A percentile compares a stretch with the other conserved stretches of the same genome.
phyloP scores from a whole-genome alignment of 2,113 vertebrate species.

The Prunella himalayana region DNA sequence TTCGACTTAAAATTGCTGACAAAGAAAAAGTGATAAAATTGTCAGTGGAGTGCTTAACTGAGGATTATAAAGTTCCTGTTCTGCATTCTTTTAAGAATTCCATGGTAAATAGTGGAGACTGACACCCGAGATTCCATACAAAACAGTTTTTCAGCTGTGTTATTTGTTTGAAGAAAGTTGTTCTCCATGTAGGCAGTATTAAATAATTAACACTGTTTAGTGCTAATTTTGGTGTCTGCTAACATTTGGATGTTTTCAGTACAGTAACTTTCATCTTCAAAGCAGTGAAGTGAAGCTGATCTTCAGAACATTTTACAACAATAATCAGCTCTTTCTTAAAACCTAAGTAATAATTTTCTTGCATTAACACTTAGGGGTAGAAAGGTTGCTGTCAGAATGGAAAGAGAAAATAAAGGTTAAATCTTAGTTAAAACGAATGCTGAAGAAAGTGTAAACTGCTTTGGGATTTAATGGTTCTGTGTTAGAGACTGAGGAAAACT shows the following conservation, averaged over 20 bases:
- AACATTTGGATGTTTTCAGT: not conserved
- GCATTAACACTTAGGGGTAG: not conserved
- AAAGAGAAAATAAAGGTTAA: not conserved
- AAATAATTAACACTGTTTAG: slow-evolving; percentile 16
- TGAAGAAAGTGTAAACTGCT: not conserved
- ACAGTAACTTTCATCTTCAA: not conserved
- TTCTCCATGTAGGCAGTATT: not conserved
- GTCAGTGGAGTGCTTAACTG: not conserved
- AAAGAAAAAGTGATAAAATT: not conserved
- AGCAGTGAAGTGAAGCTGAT: not conserved
- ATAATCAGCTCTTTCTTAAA: not conserved
- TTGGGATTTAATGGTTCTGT: not conserved
- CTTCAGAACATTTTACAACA: not conserved
- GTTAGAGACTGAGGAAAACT: not conserved
- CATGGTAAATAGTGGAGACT: not conserved
- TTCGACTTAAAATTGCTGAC: not conserved
- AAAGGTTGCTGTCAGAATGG: not conserved
- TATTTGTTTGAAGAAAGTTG: not conserved
- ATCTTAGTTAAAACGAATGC: not conserved
- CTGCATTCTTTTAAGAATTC: not conserved
- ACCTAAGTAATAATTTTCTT: not conserved
- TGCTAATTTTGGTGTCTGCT: slow-evolving; percentile 11
- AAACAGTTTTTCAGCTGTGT: not conserved
- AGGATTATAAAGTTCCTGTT: not conserved
- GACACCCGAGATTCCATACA: not conserved